A percentile compares a stretch with the other conserved stretches of the same genome.
These are phyloP conservation scores for Esperia sulphurella DNA, from an alignment of 2,888 invertebrate species.

Conservation along the genomic window DNA sequence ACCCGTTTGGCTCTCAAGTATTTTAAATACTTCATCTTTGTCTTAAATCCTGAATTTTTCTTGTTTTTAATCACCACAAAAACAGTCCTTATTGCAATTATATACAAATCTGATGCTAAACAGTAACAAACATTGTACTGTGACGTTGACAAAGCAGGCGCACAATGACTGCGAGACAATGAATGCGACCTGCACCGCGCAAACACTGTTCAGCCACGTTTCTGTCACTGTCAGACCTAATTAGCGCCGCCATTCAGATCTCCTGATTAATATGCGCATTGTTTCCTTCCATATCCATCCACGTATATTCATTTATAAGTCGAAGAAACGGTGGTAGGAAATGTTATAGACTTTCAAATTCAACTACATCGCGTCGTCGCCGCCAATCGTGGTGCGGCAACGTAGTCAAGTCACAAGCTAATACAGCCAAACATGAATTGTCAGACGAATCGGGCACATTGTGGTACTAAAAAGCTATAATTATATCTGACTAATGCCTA, in stretches of 20 bases:
- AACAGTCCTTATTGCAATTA: background rate
- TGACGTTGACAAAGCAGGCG: constrained; percentile 50
- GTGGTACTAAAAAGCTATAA: no score
- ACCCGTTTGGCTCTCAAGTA: no score
- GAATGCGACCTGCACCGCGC: constrained; percentile 49
- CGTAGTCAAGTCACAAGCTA: no score
- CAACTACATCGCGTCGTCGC: no score
- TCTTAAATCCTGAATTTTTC: no score
- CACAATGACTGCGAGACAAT: constrained; percentile 62
- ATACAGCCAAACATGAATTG: no score
- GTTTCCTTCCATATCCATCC: constrained; percentile 46
- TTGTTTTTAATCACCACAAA: background rate
- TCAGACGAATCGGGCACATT: no score
- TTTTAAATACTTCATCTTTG: no score
- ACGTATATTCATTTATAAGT: background rate
- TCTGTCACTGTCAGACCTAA: constrained; percentile 74
- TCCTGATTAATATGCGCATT: constrained; percentile 73
- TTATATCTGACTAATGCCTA: no score
- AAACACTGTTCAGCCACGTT: constrained; percentile 48
- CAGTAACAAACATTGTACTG: constrained; percentile 42
- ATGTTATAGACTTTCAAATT: no score
- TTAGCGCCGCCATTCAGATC: constrained; percentile 69
- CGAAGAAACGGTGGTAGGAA: no score
- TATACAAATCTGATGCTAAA: constrained; percentile 32
- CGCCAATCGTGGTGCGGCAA: no score